Percentiles rank a stretch among this genome's conserved stretches.
Evolutionary conservation across 2,113 vertebrate species (phyloP).

Genomic region (Crotalus viridis): DNA sequence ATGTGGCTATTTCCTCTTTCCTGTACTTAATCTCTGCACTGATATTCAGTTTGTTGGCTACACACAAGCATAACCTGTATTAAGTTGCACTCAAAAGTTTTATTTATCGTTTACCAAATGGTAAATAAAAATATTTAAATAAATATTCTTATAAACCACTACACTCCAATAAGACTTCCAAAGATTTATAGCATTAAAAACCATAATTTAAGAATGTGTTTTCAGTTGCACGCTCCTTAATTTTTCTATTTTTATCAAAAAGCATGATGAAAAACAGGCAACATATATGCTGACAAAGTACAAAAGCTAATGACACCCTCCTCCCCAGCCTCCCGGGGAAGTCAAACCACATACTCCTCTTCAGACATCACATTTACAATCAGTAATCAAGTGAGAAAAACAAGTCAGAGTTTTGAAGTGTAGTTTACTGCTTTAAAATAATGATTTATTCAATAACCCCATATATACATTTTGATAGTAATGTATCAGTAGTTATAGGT

Average conservation of each 20-base stretch:
- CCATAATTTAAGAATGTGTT: background rate
- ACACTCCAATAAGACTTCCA: background rate
- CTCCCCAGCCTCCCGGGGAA: background rate
- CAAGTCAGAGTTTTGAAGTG: background rate
- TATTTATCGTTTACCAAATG: background rate
- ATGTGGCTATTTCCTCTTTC: background rate
- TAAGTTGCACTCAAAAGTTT: background rate
- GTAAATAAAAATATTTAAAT: background rate
- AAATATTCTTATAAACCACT: background rate
- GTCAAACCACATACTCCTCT: background rate
- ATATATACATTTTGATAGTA: background rate
- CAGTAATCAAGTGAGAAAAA: background rate
- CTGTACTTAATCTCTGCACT: background rate
- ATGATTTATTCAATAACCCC: background rate
- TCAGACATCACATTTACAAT: background rate
- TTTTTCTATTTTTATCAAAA: background rate
- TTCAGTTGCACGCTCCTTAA: background rate
- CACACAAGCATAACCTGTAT: background rate
- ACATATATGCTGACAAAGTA: background rate
- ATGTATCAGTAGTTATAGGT: background rate
- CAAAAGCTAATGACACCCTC: background rate
- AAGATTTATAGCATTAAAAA: background rate
- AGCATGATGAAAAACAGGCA: background rate
- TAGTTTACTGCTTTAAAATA: background rate
- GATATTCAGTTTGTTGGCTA: background rate